Evolutionary conservation across 2,888 invertebrate genomes (phyloP).

Genomic region (Oligia latruncula): DNA sequence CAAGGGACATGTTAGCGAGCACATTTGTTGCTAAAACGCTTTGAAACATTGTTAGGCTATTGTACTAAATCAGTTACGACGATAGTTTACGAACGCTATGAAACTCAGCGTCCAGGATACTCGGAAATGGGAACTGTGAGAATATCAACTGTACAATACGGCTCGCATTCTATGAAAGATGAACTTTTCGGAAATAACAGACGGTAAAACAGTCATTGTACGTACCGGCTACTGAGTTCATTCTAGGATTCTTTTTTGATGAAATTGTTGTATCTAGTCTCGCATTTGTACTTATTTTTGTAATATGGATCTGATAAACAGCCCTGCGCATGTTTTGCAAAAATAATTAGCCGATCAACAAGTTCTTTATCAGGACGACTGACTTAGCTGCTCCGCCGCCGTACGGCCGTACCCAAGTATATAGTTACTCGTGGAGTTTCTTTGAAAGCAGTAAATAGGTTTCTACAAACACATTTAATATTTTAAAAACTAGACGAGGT

Average conservation of each 20-base stretch:
- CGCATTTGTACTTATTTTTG: background rate
- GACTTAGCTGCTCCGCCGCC: background rate
- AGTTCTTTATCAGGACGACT: background rate
- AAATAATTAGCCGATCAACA: background rate
- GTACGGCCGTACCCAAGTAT: background rate
- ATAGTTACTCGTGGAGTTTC: background rate
- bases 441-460: background rate
- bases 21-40: slow-evolving; percentile 55
- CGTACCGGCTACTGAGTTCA: no score
- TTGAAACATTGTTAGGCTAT: slow-evolving; percentile 52
- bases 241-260: background rate
- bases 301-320: background rate
- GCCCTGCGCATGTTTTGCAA: no score
- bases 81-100: slow-evolving; percentile 51
- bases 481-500: background rate
- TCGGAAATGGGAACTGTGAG: slow-evolving; percentile 31
- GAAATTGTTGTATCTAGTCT: background rate
- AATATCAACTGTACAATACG: slow-evolving; percentile 19
- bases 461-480: background rate
- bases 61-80: slow-evolving; percentile 59
- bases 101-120: slow-evolving; percentile 40
- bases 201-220: background rate
- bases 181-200: slow-evolving; percentile 31
- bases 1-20: slow-evolving; percentile 28
- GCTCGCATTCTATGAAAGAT: slow-evolving; percentile 7